Evolutionary conservation across 2,888 invertebrate species (phyloP), one percentile per base, ranked within the genome.

Genomic region (Brachycybe producta): DNA sequence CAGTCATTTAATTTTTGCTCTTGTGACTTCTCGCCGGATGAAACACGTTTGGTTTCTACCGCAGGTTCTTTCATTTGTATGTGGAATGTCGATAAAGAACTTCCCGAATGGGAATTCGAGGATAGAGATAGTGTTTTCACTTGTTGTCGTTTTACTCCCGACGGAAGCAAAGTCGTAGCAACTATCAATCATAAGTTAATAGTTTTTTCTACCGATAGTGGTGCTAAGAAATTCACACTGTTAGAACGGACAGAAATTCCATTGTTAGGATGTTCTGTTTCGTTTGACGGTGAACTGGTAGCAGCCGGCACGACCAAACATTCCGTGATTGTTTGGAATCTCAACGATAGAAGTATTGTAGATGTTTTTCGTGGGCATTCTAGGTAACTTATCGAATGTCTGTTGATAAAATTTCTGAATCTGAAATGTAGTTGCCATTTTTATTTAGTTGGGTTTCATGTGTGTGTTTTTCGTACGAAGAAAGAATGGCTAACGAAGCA

Each of bases 161-260:
- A 71, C 52, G 72, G 72, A 3, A 69, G 70, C 1, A 68, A 71
- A 23, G 76, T 81, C 47, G 69, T 80, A 13, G 75, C 79, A 0
- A 64, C 79, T 8, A 73, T 73, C 5, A 66, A 67, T 26, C 73
- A 74, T 57, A 77, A 78, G 0, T 65, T 47, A 3, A 36, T 24
- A 66, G 21, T 67, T 78, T n/a, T 75, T 75, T 54, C 60, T 79
- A 26, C 80, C 76, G 75, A 52, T 52, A 24, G 38, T 52, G 43
- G 50, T 32, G 5, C 26, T 26, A 13, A 43, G 44, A 21, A 52
- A 44, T 50, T 32, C 43, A 15, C 26, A 44, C 26, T 47, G 27
- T 13, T 23, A 15, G 47, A 47, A 26, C 47, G 38, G n/a, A 30
- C 24, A 8, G 34, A 28, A 27, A 23, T 24, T 15, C 23, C 15